phyloP scores from a whole-genome alignment of 2,113 vertebrate species.

The Cyanoramphus novaezelandiae region DNA sequence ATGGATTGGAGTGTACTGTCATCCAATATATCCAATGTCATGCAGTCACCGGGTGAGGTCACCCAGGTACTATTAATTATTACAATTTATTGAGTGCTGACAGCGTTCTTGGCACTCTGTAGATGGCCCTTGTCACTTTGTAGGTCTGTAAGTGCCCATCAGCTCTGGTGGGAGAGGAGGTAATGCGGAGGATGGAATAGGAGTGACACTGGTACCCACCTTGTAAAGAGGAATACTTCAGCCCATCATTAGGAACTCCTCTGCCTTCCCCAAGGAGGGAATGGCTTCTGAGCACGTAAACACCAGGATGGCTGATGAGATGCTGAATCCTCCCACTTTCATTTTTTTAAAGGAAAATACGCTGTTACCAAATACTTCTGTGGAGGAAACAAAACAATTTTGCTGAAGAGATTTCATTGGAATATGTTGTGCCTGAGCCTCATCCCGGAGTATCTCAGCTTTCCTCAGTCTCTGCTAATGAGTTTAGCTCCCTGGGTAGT shows the following conservation, averaged over 20 bases:
- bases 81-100: background rate
- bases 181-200: fast-evolving
- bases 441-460: constrained; percentile 10
- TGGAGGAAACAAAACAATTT: constrained; percentile 7
- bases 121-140: background rate
- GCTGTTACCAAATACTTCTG: background rate
- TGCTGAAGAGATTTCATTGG: constrained; percentile 9
- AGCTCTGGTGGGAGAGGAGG: background rate
- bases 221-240: background rate
- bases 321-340: background rate
- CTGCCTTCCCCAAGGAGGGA: background rate
- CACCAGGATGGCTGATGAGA: background rate
- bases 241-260: background rate
- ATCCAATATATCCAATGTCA: background rate
- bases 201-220: background rate
- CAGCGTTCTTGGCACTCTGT: background rate
- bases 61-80: constrained; percentile 7
- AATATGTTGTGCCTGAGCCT: constrained; percentile 23
- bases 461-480: constrained; percentile 54
- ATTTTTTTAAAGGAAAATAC: background rate
- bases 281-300: background rate
- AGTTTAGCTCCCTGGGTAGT: constrained; percentile 53
- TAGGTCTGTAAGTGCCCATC: background rate
- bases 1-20: background rate
- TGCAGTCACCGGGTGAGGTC: background rate